Base-by-base conservation (phyloP, 1,140 invertebrate species). In the Apocrypta bakeri region DNA sequence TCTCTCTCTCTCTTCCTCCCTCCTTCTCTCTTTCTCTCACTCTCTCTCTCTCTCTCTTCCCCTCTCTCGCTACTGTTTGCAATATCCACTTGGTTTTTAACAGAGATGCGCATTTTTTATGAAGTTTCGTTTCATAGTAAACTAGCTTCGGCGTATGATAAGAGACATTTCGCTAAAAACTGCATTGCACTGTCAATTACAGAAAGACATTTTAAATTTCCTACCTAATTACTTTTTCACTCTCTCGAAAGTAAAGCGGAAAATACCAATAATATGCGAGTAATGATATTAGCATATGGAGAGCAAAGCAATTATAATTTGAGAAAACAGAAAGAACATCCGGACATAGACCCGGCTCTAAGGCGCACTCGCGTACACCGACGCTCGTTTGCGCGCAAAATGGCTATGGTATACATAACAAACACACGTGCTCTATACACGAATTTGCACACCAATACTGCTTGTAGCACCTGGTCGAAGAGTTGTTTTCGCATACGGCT, bases 301-400 rank as follows among this genome's bases (percentile, higher is more conserved):
- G 31, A 76, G 40, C n/a, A 8, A 61, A 66, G 56, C 68, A 81
- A 81, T 74, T 81, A 64, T 42, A 81, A 73, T 81, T 81, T 31
- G 9, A 64, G 40, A 29, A 29, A 31, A 31, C 12, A 37, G 33
- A 72, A 72, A 37, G 27, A 68, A 21, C 64, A 9, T 14, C 9
- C 24, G 29, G 9, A 21, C 64, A 56, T 56, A 4, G 21, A 56
- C 48, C 7, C 17, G 48, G 48, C 42, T 72, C 17, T 2, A 69
- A 31, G 21, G 2, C 33, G 37, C 4, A 25, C 33, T 3, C 4
- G 56, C 63, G 63, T n/a, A n/a, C n/a, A n/a, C 24, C 4, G 8
- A 4, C 0, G 31, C 29, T 63, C 29, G 42, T 37, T 68, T 66
- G 1, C 31, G 25, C 25, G 17, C 68, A 25, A 72, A 79, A 72